phyloP scores from a whole-genome alignment of 2,797 vertebrate species.

The Melanotaenia boesemani region DNA sequence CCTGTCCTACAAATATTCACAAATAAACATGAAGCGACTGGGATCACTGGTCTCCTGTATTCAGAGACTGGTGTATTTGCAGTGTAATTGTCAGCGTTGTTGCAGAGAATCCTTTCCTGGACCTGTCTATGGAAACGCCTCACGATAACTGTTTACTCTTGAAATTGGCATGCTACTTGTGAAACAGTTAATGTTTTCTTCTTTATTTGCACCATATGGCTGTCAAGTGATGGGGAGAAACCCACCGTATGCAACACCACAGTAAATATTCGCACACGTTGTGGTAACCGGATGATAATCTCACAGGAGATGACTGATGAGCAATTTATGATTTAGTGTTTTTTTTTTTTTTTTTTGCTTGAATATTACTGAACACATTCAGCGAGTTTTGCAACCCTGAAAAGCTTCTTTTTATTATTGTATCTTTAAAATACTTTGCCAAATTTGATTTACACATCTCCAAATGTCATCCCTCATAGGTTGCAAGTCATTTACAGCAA shows the following conservation, averaged over 20 bases:
- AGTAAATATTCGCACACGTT: constrained; percentile 70
- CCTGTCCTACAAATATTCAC: constrained; percentile 20
- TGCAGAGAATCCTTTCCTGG: constrained; percentile 26
- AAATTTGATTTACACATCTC: constrained; percentile 71
- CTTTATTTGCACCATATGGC: constrained; percentile 78
- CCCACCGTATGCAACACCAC: constrained; percentile 63
- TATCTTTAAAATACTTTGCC: constrained; percentile 60
- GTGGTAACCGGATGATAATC: constrained; percentile 74
- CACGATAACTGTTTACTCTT: constrained; percentile 67
- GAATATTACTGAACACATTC: constrained; percentile 58
- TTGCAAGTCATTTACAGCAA: constrained; percentile 64
- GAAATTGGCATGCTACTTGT: constrained; percentile 70
- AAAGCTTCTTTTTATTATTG: constrained; percentile 53
- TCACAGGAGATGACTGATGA: constrained; percentile 67
- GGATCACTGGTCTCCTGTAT: constrained; percentile 14
- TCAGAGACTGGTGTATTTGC: constrained; percentile 13
- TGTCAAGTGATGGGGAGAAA: constrained; percentile 63
- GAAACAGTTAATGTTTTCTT: constrained; percentile 69
- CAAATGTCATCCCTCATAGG: constrained; percentile 60
- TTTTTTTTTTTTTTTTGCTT: constrained; percentile 55
- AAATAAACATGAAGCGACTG: constrained; percentile 8
- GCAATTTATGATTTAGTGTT: constrained; percentile 62
- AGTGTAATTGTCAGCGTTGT: constrained; percentile 44
- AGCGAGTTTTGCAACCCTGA: constrained; percentile 58
- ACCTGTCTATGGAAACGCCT: constrained; percentile 56